Conservation (phyloP, 2,888 invertebrate genomes). For the Microctonus aethiopoides region DNA sequence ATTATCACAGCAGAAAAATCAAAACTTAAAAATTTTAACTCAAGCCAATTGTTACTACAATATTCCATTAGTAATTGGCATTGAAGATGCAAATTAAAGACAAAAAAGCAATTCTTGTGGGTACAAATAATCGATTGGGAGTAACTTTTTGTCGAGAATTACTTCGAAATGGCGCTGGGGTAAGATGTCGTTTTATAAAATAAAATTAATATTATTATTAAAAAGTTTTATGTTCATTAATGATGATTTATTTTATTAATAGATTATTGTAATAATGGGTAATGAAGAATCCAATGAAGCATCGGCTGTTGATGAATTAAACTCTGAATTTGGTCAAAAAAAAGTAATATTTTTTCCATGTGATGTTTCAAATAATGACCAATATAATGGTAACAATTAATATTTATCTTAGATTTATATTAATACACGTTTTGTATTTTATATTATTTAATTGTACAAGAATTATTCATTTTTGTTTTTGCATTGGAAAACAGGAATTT, state of each 20-base stretch:
- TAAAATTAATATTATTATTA: no score
- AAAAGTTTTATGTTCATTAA: slow-evolving; percentile 3
- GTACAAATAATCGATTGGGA: slow-evolving; percentile 56
- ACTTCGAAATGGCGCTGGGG: slow-evolving; percentile 58
- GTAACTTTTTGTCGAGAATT: slow-evolving; percentile 56
- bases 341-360: slow-evolving; percentile 55
- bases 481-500: slow-evolving; percentile 60
- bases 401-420: not conserved
- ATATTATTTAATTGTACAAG: no score
- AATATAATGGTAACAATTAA: slow-evolving; percentile 55
- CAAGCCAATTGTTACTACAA: not conserved
- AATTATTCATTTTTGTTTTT: slow-evolving; percentile 12
- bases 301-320: slow-evolving; percentile 49
- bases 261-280: slow-evolving; percentile 57
- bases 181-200: no score
- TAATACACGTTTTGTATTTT: not conserved
- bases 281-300: slow-evolving; percentile 46
- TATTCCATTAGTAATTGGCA: slow-evolving; percentile 6
- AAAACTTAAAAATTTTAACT: not conserved
- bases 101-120: slow-evolving; percentile 59
- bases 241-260: slow-evolving; percentile 19
- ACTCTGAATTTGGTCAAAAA: slow-evolving; percentile 56
- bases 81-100: slow-evolving; percentile 61
- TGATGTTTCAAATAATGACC: slow-evolving; percentile 55
- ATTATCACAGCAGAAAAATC: not conserved